Conservation (phyloP, 2,113 vertebrate genomes). For the Alethe castanea region DNA sequence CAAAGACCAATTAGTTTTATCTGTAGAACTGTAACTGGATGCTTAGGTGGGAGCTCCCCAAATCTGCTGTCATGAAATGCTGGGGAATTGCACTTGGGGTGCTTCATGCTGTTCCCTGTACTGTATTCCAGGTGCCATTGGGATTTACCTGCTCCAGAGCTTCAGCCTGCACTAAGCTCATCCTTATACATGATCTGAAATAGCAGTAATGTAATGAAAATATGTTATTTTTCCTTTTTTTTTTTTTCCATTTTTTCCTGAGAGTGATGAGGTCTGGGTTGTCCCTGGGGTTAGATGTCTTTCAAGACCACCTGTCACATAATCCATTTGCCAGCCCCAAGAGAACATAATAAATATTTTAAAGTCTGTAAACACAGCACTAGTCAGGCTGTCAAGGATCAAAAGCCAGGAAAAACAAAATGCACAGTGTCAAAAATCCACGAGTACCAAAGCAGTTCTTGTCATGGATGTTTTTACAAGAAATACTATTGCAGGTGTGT, state of each 20-base stretch:
- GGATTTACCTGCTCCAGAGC: neutral
- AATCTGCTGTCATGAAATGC: neutral
- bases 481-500: neutral
- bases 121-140: neutral
- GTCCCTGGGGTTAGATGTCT: neutral
- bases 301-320: neutral
- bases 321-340: neutral
- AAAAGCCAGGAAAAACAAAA: neutral
- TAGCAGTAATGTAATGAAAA: neutral
- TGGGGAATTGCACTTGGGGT: neutral
- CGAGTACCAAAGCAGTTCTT: neutral
- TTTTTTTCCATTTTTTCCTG: neutral
- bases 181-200: neutral
- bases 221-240: too few species aligned
- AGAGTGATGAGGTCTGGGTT: rapidly evolving
- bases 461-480: neutral
- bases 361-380: neutral
- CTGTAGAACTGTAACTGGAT: neutral
- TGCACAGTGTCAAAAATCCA: neutral
- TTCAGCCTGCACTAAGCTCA: neutral
- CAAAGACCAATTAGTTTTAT: neutral
- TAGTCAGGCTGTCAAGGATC: neutral
- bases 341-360: neutral
- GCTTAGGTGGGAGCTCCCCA: neutral
- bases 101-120: neutral